Percentiles rank a stretch among this genome's conserved stretches.
These are phyloP conservation scores for Drosophila auraria DNA, from an alignment of 1,140 invertebrate genomes.

Conservation along the genomic window DNA sequence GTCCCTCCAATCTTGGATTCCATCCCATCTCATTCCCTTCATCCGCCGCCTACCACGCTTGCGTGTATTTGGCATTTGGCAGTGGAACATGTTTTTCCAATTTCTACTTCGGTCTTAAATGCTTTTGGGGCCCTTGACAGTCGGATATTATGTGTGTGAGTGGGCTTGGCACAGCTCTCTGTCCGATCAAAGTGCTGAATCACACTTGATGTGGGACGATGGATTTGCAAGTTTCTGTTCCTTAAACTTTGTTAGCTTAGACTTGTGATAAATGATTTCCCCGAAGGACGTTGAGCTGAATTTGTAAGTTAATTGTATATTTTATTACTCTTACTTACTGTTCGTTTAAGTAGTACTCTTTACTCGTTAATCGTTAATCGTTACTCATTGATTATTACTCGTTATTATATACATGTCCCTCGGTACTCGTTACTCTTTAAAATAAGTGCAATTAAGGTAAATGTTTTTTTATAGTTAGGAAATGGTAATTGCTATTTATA, in stretches of 20 bases:
- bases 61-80: constrained; percentile 52
- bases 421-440: too few relatives aligned
- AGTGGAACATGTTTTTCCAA: constrained; percentile 72
- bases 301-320: constrained; percentile 6
- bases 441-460: too few relatives aligned
- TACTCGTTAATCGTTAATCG: not conserved
- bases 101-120: constrained; percentile 59
- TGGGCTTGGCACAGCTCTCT: constrained; percentile 1
- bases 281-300: not conserved
- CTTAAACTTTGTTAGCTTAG: constrained; percentile 1
- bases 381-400: too few relatives aligned
- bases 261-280: not conserved
- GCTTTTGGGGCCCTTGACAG: constrained; percentile 47
- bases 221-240: constrained; percentile 6
- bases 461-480: too few relatives aligned
- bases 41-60: constrained; percentile 1
- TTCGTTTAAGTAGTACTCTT: not conserved
- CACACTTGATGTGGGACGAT: constrained; percentile 30
- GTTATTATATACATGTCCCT: not conserved
- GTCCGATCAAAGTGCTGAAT: constrained; percentile 28
- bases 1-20: constrained; percentile 22
- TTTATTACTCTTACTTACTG: not conserved
- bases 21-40: constrained; percentile 2
- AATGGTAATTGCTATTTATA: too few relatives aligned
- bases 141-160: constrained; percentile 30